phyloP scores from a whole-genome alignment of 2,888 invertebrate species.

The Timema podura region DNA sequence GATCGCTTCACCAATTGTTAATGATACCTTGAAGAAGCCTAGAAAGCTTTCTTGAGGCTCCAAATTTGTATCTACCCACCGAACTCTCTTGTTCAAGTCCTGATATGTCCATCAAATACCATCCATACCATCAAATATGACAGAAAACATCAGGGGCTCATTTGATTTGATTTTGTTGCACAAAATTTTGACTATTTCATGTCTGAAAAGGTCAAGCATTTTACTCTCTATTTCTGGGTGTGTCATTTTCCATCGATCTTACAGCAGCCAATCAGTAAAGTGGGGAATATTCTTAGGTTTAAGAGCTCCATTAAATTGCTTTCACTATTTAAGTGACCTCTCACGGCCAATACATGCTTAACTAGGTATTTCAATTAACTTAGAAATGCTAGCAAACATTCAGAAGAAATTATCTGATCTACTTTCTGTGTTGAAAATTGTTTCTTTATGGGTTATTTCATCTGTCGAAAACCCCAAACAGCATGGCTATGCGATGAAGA shows the following conservation, averaged over 20 bases:
- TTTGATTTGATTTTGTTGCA: neutral
- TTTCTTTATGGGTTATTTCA: neutral
- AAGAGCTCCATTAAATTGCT: neutral
- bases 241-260: neutral
- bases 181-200: neutral
- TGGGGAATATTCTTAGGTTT: neutral
- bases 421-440: neutral
- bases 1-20: neutral
- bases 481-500: neutral
- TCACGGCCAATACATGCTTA: neutral
- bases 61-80: neutral
- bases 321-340: slow-evolving; percentile 2
- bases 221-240: neutral
- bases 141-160: neutral
- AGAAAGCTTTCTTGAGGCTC: neutral
- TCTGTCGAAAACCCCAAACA: neutral
- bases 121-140: neutral
- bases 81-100: slow-evolving; percentile 3
- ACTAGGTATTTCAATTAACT: neutral
- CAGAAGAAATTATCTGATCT: neutral
- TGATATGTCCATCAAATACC: neutral
- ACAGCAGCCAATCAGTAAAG: neutral
- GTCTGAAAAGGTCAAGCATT: neutral
- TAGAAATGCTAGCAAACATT: neutral
- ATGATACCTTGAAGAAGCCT: neutral